Evolutionary conservation across 2,797 vertebrate genomes (phyloP).

Genomic region (Urosaurus nigricauda): DNA sequence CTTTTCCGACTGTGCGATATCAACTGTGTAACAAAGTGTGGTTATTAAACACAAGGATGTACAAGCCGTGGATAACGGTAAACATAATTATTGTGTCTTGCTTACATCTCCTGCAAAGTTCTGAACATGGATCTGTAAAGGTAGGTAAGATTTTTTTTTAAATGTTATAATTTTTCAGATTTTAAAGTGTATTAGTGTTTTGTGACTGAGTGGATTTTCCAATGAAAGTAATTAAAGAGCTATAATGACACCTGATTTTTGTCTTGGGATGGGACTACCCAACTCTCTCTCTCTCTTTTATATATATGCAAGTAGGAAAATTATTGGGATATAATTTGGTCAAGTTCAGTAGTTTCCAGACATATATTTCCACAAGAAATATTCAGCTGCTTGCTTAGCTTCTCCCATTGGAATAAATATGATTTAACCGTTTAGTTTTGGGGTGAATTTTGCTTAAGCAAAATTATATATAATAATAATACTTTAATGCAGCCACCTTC

Average conservation of each 20-base stretch:
- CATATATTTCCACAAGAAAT: neutral
- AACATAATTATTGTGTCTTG: constrained; percentile 79
- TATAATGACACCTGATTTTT: neutral
- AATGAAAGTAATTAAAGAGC: neutral
- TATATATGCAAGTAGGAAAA: neutral
- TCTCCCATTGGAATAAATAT: constrained; percentile 14
- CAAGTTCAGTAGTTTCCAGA: neutral
- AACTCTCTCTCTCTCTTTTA: no score
- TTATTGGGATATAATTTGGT: no score
- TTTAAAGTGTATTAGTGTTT: constrained; percentile 14
- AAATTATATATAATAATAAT: no score
- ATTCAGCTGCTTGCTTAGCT: neutral
- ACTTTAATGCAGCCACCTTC: neutral
- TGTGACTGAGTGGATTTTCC: constrained; percentile 23
- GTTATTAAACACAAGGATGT: constrained; percentile 79
- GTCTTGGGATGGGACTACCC: neutral
- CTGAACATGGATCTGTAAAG: constrained; percentile 76
- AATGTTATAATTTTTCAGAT: neutral
- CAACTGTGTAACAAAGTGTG: constrained; percentile 72
- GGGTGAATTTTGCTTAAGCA: neutral
- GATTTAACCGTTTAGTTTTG: constrained; percentile 11
- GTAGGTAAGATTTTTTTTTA: constrained; percentile 74
- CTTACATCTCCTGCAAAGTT: constrained; percentile 78
- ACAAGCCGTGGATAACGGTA: constrained; percentile 75
- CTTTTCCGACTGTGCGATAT: constrained; percentile 66